Conservation (phyloP, 2,888 invertebrate genomes). For the Heliconius hortense region DNA sequence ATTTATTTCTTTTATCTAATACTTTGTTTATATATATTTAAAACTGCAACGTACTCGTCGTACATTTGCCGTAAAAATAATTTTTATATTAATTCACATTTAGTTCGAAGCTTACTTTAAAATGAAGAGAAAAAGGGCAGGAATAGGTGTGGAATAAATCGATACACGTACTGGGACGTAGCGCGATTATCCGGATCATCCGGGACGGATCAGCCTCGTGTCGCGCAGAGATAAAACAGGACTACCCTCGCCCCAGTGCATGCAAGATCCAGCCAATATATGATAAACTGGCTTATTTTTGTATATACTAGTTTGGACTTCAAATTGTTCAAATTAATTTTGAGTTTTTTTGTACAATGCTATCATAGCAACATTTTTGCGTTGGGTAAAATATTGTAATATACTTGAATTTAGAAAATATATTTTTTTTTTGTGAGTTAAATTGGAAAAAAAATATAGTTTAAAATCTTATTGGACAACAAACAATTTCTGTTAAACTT, state of each 20-base stretch:
- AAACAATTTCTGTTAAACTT: no score
- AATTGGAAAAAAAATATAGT: neutral
- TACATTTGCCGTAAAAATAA: neutral
- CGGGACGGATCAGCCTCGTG: constrained; percentile 74
- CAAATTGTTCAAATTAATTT: neutral
- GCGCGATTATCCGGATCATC: constrained; percentile 76
- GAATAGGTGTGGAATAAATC: constrained; percentile 51
- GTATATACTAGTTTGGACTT: neutral
- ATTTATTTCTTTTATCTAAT: neutral
- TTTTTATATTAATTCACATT: neutral
- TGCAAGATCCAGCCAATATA: constrained; percentile 29
- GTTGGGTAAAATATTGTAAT: neutral
- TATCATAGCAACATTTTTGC: neutral
- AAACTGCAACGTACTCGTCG: neutral
- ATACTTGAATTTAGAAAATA: neutral
- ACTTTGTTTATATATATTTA: neutral
- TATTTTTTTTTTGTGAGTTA: neutral
- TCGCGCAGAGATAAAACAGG: constrained; percentile 75
- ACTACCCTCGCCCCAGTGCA: constrained; percentile 49
- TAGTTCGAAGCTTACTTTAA: constrained; percentile 26
- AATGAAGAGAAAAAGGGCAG: constrained; percentile 34
- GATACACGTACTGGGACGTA: constrained; percentile 58
- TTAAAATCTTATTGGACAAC: neutral
- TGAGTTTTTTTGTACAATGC: neutral
- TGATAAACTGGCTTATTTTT: constrained; percentile 24